These are phyloP conservation scores for Drosophila lacicola DNA, from an alignment of 2,888 invertebrate species.

Conservation along the genomic window DNA sequence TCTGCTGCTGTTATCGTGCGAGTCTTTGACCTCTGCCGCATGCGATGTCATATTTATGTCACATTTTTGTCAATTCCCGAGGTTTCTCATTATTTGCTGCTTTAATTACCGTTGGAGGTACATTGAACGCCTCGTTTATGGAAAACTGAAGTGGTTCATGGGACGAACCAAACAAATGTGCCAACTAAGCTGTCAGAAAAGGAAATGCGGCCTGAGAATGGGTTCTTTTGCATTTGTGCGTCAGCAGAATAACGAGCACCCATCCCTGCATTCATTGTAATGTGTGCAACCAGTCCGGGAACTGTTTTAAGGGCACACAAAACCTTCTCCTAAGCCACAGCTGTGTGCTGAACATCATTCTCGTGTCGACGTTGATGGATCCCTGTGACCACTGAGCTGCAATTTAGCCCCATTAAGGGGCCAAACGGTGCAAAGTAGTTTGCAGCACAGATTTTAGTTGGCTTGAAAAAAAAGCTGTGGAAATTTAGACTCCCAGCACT, in stretches of 20 bases:
- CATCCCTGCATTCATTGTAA: background rate
- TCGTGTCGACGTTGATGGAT: slow-evolving; percentile 51
- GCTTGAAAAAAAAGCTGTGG: slow-evolving; percentile 28
- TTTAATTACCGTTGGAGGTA: slow-evolving; percentile 66
- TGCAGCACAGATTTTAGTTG: slow-evolving; percentile 42
- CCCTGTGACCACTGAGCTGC: slow-evolving; percentile 23
- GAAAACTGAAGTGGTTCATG: slow-evolving; percentile 6
- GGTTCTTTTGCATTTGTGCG: slow-evolving; percentile 31
- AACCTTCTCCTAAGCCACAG: slow-evolving; percentile 33
- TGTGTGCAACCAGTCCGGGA: slow-evolving; percentile 4
- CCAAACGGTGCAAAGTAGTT: slow-evolving; percentile 41
- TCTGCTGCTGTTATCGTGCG: slow-evolving; percentile 15
- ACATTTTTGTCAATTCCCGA: slow-evolving; percentile 26
- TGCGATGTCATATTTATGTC: slow-evolving; percentile 35
- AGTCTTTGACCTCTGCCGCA: slow-evolving; percentile 51
- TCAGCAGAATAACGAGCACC: slow-evolving; percentile 30
- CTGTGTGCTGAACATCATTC: slow-evolving; percentile 9
- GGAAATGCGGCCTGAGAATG: slow-evolving; percentile 61
- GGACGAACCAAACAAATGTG: background rate
- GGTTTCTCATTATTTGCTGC: slow-evolving; percentile 2
- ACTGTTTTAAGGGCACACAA: background rate
- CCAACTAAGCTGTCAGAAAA: slow-evolving; percentile 22
- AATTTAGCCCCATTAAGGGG: slow-evolving; percentile 20
- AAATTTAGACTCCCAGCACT: slow-evolving; percentile 34
- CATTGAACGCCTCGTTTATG: slow-evolving; percentile 42